Percentiles rank a stretch among this genome's conserved stretches.
These are phyloP conservation scores for Anthoptus insignis DNA, from an alignment of 2,888 invertebrate genomes.

Conservation along the genomic window DNA sequence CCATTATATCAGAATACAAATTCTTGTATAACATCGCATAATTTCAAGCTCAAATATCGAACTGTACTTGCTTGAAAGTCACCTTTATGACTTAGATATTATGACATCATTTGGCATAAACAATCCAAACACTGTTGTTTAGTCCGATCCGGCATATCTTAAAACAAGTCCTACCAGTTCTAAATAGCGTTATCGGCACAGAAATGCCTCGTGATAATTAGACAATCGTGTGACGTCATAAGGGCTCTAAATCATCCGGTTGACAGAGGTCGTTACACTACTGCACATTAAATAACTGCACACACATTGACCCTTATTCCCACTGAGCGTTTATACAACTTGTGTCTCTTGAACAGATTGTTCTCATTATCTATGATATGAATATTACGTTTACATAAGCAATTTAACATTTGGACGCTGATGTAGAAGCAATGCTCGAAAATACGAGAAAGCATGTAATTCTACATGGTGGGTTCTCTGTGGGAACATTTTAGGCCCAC, in stretches of 20 bases:
- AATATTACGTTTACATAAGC: not conserved
- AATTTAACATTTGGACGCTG: not conserved
- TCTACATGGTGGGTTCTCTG: too few relatives aligned
- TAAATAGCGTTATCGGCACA: conserved; percentile 24
- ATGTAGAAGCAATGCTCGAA: too few relatives aligned
- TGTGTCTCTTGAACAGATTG: too few relatives aligned
- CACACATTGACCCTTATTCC: not conserved
- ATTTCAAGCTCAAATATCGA: conserved; percentile 7
- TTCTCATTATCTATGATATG: not conserved
- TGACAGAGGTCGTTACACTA: conserved; percentile 1
- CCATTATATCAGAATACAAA: conserved; percentile 25
- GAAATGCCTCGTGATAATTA: conserved; percentile 32
- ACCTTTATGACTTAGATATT: not conserved
- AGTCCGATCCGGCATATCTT: conserved; percentile 10
- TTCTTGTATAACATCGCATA: conserved; percentile 28
- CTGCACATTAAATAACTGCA: not conserved
- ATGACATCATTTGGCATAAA: not conserved
- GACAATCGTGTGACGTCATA: conserved; percentile 29
- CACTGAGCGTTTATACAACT: not conserved
- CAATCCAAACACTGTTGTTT: not conserved
- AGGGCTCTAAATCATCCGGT: conserved; percentile 1
- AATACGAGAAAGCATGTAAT: too few relatives aligned
- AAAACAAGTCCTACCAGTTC: conserved; percentile 25
- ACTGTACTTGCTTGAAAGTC: not conserved
- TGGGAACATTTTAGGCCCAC: too few relatives aligned